A percentile compares a stretch with the other conserved stretches of the same genome.
These are phyloP conservation scores for Botia almorhae DNA, from an alignment of 2,797 vertebrate genomes.

Conservation along the genomic window DNA sequence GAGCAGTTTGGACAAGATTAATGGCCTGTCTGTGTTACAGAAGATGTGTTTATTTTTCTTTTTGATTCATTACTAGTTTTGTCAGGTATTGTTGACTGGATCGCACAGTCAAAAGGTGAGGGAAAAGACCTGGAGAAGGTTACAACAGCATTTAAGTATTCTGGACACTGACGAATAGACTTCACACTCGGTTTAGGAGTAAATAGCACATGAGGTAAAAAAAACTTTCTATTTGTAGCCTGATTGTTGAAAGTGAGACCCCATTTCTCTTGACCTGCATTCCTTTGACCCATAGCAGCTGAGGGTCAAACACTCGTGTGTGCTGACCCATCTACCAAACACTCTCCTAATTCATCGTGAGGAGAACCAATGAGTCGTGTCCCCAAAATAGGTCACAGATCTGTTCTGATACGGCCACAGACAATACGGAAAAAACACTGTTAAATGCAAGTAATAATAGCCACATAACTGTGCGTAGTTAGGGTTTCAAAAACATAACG, in stretches of 20 bases:
- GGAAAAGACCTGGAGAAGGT: conserved; percentile 21
- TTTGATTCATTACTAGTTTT: conserved; percentile 41
- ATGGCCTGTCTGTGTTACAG: not conserved
- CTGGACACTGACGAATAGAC: conserved; percentile 18
- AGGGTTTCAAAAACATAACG: not conserved
- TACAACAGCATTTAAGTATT: conserved; percentile 23
- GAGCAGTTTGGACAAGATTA: conserved; percentile 16
- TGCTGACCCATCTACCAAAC: conserved; percentile 15
- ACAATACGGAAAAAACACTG: not conserved
- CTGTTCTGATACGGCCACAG: not conserved
- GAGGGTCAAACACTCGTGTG: conserved; percentile 4
- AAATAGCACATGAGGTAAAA: not conserved
- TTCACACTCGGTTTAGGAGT: conserved; percentile 6
- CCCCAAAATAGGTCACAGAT: not conserved
- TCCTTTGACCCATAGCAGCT: not conserved
- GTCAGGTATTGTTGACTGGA: conserved; percentile 32
- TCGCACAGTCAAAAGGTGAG: conserved; percentile 13
- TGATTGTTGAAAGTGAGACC: conserved; percentile 1
- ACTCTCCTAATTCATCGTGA: not conserved
- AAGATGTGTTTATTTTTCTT: conserved; percentile 20
- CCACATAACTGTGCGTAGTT: not conserved
- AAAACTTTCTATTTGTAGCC: conserved; percentile 6
- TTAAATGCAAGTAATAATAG: not conserved
- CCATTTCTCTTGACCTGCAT: conserved; percentile 1
- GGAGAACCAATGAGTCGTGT: not conserved